Evolutionary conservation across 2,888 invertebrate species (phyloP), one percentile per base, ranked within the genome.

Genomic region (Mystacides longicornis): DNA sequence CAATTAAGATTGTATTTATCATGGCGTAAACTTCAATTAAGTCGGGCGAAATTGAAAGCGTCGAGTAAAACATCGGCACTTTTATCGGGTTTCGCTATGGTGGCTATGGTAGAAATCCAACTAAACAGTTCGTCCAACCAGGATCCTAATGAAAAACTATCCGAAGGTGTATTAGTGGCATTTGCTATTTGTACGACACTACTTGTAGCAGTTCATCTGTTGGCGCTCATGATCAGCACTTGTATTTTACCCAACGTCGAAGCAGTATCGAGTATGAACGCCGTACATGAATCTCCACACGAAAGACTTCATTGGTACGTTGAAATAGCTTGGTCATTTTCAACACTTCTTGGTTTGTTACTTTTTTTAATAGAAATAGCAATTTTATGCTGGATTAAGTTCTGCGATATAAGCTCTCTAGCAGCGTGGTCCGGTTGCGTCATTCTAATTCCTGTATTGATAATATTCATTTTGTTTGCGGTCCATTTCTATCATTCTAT

Each of bases 231-330:
- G 45, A 45, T 45, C 18, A 45, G 45, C 20, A 45, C 45, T 11
- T 45, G 45, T 45, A 45, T 45, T 45, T 19, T 45, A 45, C 45
- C 45, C 4, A 45, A 45, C 16, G 21, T 45, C 20, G 45, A 45
- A 19, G 45, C 45, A 3, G 21, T 45, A 16, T 45, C 45, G 14
- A 45, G 3, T 45, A 20, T 45, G 9, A 4, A 45, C 3, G 18
- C 20, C 4, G 45, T 45, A 21, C 45, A 45, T 21, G 45, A 20
- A 21, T 45, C 45, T 20, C 21, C 45, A 20, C 45, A 45, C 21
- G 45, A 45, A 16, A 45, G 45, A 19, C 20, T 45, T 4, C 45
- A 45, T 45, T 45, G 45, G 45, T 45, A 45, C 20, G 21, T 45
- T 5, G 45, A 45, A 45, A 45, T 16, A 20, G 45, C 45, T 7